Evolutionary conservation across 1,140 invertebrate genomes (phyloP).

Genomic region (Scaptomyza montana): DNA sequence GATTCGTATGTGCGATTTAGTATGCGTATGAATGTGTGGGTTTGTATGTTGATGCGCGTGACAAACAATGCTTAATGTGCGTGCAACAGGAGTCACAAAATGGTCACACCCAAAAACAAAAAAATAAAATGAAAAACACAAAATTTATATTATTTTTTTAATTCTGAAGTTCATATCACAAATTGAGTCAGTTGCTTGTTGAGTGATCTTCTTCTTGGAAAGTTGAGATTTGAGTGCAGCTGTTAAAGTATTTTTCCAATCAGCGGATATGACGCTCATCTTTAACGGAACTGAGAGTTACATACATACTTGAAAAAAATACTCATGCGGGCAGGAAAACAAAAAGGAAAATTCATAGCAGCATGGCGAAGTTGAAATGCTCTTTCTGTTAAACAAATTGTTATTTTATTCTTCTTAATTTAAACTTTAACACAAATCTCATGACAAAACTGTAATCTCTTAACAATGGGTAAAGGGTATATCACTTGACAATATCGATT

Average conservation of each 20-base stretch:
- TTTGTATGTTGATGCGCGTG: slow-evolving; percentile 28
- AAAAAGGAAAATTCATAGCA: background rate
- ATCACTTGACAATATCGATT: background rate
- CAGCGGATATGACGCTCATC: slow-evolving; percentile 27
- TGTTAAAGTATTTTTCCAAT: slow-evolving; percentile 7
- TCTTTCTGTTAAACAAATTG: background rate
- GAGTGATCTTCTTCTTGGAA: background rate
- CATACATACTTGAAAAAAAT: background rate
- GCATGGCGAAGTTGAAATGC: background rate
- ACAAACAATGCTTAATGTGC: slow-evolving; percentile 29
- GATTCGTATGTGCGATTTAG: slow-evolving; percentile 17
- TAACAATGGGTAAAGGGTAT: background rate
- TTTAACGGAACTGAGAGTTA: slow-evolving; percentile 21
- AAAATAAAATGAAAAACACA: background rate
- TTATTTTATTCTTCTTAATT: no score
- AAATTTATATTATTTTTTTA: no score
- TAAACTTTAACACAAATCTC: background rate
- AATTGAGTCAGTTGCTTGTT: background rate
- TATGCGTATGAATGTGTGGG: background rate
- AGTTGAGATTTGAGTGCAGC: background rate
- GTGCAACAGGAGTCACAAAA: slow-evolving; percentile 40
- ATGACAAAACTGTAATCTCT: background rate
- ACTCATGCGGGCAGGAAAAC: slow-evolving; percentile 3
- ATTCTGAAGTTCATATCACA: background rate
- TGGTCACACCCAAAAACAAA: slow-evolving; percentile 35